Evolutionary conservation across 2,888 invertebrate species (phyloP).

Genomic region (Dryocosmus kuriphilus): DNA sequence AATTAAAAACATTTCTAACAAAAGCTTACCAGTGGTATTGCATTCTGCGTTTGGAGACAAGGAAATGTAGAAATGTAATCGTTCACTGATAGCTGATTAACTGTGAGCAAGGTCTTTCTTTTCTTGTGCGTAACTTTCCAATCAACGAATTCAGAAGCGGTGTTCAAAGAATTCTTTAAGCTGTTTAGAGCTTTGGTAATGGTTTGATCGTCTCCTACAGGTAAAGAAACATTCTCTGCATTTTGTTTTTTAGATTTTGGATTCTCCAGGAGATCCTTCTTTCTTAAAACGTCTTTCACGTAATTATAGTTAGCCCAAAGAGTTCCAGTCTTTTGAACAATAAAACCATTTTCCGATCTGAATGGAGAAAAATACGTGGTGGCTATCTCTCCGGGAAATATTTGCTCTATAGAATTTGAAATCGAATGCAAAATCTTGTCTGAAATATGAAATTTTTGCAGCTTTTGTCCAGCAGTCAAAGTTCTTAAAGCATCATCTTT

Average conservation of each 20-base stretch:
- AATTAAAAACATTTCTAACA: not conserved
- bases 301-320: slow-evolving; percentile 7
- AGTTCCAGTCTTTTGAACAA: not conserved
- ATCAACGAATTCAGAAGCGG: not conserved
- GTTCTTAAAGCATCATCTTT: not conserved
- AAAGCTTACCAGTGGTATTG: slow-evolving; percentile 15
- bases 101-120: not conserved
- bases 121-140: not conserved
- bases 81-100: not conserved
- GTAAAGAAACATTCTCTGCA: too few relatives aligned
- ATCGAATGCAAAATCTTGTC: not conserved
- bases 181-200: not conserved
- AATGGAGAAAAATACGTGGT: not conserved
- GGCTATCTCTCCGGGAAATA: not conserved
- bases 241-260: too few relatives aligned
- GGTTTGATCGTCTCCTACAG: not conserved
- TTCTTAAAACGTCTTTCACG: too few relatives aligned
- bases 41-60: slow-evolving; percentile 9
- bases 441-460: not conserved
- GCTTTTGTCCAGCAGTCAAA: not conserved
- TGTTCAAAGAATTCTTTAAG: not conserved
- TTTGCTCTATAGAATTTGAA: not conserved
- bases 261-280: too few relatives aligned
- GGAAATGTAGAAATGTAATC: not conserved
- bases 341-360: not conserved